These are phyloP conservation scores for Trigoniulus corallinus DNA, from an alignment of 1,140 invertebrate genomes.

Conservation along the genomic window DNA sequence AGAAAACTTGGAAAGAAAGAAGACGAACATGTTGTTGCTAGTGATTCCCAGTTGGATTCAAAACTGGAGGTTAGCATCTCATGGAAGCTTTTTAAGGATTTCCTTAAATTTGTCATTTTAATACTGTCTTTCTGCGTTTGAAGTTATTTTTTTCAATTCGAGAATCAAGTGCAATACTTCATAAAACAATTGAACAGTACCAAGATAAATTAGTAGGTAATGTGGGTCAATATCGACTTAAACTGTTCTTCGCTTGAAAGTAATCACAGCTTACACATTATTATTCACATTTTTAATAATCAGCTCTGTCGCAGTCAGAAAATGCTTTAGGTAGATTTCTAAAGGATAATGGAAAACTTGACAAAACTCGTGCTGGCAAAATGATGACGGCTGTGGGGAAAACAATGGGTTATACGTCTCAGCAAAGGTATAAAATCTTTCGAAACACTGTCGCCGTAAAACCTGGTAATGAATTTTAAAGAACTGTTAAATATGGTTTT, in stretches of 20 bases:
- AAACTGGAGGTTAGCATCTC: conserved; percentile 55
- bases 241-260: neutral
- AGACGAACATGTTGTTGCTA: conserved; percentile 89
- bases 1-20: conserved; percentile 93
- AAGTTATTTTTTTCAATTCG: conserved; percentile 83
- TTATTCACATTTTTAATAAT: too few species aligned
- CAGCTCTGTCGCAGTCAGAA: conserved; percentile 81
- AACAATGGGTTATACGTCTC: conserved; percentile 83
- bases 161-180: conserved; percentile 71
- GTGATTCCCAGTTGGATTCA: conserved; percentile 89
- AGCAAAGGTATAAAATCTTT: conserved; percentile 41
- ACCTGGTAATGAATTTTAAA: too few species aligned
- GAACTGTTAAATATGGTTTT: too few species aligned
- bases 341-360: conserved; percentile 80
- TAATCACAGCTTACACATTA: too few species aligned
- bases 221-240: too few species aligned
- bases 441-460: too few species aligned
- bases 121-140: conserved; percentile 6
- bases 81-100: neutral
- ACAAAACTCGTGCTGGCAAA: conserved; percentile 71
- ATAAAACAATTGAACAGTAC: conserved; percentile 82
- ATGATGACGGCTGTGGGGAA: conserved; percentile 90
- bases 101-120: neutral
- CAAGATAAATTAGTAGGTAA: conserved; percentile 82
- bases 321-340: conserved; percentile 87